Percentiles rank a stretch among this genome's conserved stretches.
Evolutionary conservation across 2,888 invertebrate genomes (phyloP).

Genomic region (Brenthis hecate): DNA sequence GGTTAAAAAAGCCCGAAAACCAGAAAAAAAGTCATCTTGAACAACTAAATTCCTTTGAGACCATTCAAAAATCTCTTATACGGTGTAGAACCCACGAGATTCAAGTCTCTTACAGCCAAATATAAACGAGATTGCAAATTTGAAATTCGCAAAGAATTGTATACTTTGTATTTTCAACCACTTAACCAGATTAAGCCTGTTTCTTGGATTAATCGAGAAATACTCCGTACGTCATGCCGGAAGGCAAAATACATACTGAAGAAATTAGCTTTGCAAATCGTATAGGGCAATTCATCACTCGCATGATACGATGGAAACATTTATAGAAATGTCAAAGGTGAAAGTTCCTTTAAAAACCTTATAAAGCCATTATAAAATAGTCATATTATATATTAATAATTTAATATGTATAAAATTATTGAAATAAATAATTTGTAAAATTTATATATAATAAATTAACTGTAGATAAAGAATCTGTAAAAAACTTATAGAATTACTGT

Average conservation of each 20-base stretch:
- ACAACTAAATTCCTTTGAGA: conserved; percentile 42
- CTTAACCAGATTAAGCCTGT: neutral
- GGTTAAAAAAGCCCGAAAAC: conserved; percentile 50
- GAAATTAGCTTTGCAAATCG: conserved; percentile 4
- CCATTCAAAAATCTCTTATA: conserved; percentile 41
- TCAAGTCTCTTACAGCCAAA: no score
- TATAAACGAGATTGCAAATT: no score
- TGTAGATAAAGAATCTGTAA: no score
- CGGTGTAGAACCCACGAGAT: no score
- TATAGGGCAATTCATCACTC: conserved; percentile 7
- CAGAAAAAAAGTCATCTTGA: conserved; percentile 56
- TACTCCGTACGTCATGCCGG: neutral
- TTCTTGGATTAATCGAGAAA: conserved; percentile 6
- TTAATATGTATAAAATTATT: no score
- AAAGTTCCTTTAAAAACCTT: neutral
- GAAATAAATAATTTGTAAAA: no score
- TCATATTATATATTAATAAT: no score
- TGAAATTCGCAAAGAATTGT: no score
- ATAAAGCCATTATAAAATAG: no score
- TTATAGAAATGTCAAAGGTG: conserved; percentile 12
- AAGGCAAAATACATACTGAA: conserved; percentile 1
- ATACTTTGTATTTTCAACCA: neutral
- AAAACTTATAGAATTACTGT: no score
- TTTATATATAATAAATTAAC: no score
- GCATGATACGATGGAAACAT: neutral